Conservation (phyloP, 1,140 invertebrate genomes). For the Pachyrhynchus sulphureomaculatus region DNA sequence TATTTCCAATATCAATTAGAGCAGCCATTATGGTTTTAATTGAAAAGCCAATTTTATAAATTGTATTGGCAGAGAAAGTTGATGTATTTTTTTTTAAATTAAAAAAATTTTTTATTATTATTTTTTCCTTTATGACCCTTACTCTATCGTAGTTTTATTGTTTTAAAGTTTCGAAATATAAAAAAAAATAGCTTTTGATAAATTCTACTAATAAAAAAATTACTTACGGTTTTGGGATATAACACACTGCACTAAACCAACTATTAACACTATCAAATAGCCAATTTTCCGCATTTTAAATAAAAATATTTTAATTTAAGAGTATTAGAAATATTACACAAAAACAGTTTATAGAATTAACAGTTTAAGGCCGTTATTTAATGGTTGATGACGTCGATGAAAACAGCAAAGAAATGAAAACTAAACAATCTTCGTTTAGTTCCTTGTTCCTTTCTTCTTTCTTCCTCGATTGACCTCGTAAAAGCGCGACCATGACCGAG, state of each 20-base stretch:
- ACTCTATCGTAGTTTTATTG: no score
- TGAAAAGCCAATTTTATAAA: no score
- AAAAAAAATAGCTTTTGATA: no score
- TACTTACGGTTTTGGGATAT: constrained; percentile 25
- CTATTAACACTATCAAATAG: neutral
- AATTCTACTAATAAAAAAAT: no score
- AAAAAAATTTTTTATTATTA: no score
- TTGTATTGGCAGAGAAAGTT: no score
- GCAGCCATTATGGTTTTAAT: no score
- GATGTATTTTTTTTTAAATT: no score
- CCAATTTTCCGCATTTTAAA: neutral
- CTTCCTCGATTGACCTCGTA: constrained; percentile 24
- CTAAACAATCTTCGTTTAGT: no score
- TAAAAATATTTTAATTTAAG: constrained; percentile 1
- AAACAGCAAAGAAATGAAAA: constrained; percentile 11
- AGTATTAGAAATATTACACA: neutral
- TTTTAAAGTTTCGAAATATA: no score
- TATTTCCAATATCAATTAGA: no score
- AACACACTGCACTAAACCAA: neutral
- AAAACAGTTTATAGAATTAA: neutral
- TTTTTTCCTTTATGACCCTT: no score
- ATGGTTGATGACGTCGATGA: neutral
- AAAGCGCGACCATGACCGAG: constrained; percentile 21
- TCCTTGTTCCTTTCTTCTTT: constrained; percentile 3
- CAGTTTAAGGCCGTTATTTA: neutral